A percentile compares a stretch with the other conserved stretches of the same genome.
These are phyloP conservation scores for Orestias chungarensis DNA, from an alignment of 2,797 vertebrate species.

Conservation along the genomic window DNA sequence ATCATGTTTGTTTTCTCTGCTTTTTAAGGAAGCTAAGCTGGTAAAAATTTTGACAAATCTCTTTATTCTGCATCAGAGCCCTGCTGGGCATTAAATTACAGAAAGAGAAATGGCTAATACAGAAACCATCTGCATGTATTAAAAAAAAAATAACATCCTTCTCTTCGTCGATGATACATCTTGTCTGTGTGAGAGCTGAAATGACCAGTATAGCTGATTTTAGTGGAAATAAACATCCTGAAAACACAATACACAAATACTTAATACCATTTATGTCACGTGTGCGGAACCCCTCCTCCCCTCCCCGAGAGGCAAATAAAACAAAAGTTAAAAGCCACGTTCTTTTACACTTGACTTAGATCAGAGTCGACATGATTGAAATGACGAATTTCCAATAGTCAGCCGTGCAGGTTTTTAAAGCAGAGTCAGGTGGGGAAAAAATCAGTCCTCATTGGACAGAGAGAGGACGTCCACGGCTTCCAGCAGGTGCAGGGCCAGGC, in stretches of 20 bases:
- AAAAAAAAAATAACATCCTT: slow-evolving; percentile 71
- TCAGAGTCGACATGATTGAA: slow-evolving; percentile 32
- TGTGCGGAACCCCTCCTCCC: slow-evolving; percentile 48
- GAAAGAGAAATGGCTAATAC: slow-evolving; percentile 52
- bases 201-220: slow-evolving; percentile 11
- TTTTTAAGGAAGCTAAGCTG: background rate
- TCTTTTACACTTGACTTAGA: slow-evolving; percentile 3
- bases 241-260: slow-evolving; percentile 22
- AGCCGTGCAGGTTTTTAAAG: background rate
- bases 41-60: slow-evolving; percentile 42
- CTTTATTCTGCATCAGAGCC: slow-evolving; percentile 63
- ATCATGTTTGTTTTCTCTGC: background rate
- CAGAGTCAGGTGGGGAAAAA: background rate
- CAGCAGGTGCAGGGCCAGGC: slow-evolving; percentile 89
- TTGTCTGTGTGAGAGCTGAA: slow-evolving; percentile 12
- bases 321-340: slow-evolving; percentile 56
- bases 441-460: slow-evolving; percentile 65
- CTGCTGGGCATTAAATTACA: slow-evolving; percentile 38
- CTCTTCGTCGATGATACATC: slow-evolving; percentile 62
- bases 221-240: slow-evolving; percentile 1
- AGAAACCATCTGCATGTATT: slow-evolving; percentile 58
- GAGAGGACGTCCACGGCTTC: slow-evolving; percentile 89
- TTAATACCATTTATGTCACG: slow-evolving; percentile 40
- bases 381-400: slow-evolving; percentile 10
- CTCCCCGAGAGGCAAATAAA: slow-evolving; percentile 33